A percentile compares a stretch with the other conserved stretches of the same genome.
These are phyloP conservation scores for Coenonympha glycerion DNA, from an alignment of 2,888 invertebrate species.

Conservation along the genomic window DNA sequence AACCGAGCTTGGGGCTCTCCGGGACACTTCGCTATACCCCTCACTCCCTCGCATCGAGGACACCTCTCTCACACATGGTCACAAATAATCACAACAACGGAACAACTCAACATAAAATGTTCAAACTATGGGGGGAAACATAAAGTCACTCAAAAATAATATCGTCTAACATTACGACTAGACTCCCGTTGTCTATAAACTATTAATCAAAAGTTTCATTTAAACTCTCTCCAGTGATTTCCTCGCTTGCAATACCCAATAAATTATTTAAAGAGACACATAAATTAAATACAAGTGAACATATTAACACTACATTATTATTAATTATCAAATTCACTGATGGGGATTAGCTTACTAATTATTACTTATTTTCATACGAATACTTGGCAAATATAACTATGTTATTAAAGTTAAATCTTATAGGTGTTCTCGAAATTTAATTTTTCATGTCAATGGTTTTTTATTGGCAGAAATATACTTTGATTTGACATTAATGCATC, in stretches of 20 bases:
- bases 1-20: constrained; percentile 71
- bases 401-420: constrained; percentile 22
- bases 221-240: constrained; percentile 47
- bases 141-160: constrained; percentile 48
- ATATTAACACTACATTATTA: not conserved
- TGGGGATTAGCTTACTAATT: not conserved
- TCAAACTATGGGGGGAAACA: constrained; percentile 61
- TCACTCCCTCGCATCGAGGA: constrained; percentile 76
- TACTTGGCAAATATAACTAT: too few relatives aligned
- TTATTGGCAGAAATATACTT: too few relatives aligned
- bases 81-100: constrained; percentile 70
- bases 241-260: constrained; percentile 34
- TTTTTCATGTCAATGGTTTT: constrained; percentile 21
- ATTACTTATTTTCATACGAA: too few relatives aligned
- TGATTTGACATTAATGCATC: too few relatives aligned
- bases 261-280: constrained; percentile 22
- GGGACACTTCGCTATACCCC: constrained; percentile 74
- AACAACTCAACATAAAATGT: constrained; percentile 63
- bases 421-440: constrained; percentile 53
- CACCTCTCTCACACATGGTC: constrained; percentile 76
- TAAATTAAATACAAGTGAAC: constrained; percentile 3
- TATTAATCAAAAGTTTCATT: constrained; percentile 37
- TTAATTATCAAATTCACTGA: not conserved
- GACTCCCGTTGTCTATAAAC: constrained; percentile 42
- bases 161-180: constrained; percentile 50